Conservation (phyloP, 2,113 vertebrate genomes). For the Boulengeromyrus knoepffleri region DNA sequence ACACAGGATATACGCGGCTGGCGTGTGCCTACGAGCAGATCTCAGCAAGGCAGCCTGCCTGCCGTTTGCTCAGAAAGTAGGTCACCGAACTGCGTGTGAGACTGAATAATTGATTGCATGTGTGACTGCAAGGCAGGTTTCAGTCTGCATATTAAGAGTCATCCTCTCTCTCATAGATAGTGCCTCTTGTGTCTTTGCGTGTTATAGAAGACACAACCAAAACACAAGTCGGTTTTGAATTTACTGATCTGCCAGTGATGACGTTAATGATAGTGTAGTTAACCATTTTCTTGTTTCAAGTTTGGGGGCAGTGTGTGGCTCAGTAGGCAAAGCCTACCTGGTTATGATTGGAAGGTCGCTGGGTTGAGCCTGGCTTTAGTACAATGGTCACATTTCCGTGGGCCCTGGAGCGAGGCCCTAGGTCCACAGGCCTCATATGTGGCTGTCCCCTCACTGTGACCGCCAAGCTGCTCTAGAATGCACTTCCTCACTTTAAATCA, state of each 20-base stretch:
- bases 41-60: not conserved
- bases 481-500: too few relatives aligned
- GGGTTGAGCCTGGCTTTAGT: not conserved
- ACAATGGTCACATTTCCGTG: not conserved
- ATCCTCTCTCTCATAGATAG: not conserved
- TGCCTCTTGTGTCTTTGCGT: not conserved
- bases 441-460: not conserved
- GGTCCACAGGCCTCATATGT: not conserved
- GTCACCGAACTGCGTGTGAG: constrained; percentile 41
- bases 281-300: not conserved
- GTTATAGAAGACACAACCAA: not conserved
- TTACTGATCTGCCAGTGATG: not conserved
- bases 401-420: not conserved
- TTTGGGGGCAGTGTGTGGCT: not conserved
- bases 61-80: constrained; percentile 36
- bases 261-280: not conserved
- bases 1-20: not conserved
- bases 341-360: not conserved
- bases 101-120: constrained; percentile 51
- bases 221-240: not conserved
- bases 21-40: not conserved
- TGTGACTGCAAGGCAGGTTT: constrained; percentile 32
- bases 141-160: not conserved
- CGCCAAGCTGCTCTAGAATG: not conserved
- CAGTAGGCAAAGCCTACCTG: not conserved